Evolutionary conservation across 2,888 invertebrate genomes (phyloP), one percentile per base, ranked within the genome.

Genomic region (Plagiodera versicolora): DNA sequence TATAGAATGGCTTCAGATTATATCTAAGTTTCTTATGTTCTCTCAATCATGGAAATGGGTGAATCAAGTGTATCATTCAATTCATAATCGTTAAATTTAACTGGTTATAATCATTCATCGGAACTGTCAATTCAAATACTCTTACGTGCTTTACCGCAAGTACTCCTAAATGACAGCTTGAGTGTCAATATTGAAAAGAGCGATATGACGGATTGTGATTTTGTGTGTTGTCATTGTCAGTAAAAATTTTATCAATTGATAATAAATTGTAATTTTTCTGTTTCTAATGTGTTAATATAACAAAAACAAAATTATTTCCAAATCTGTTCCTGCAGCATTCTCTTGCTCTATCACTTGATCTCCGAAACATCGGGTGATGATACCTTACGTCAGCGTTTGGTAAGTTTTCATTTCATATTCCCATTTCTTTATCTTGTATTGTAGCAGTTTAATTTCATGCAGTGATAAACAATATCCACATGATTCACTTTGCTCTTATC

Each of bases 331-430:
- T 19, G 44, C 19, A 44, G 16, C n/a, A 44, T 8, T 44, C 1
- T 17, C 20, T 11, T 44, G 9, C 17, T 44, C 10, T 24, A 24
- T 16, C 53, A 39, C 14, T 20, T 52, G 4, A 11, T 39, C 24
- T 28, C 14, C 18, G 44, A 44, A 44, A 16, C 20, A 44, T 67
- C 62, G 65, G 64, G 67, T 61, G 61, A 66, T 67, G 65, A 58
- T 63, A 57, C 60, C 63, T 57, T 67, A 67, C 67, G 67, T 67
- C 67, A 67, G 66, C 63, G 66, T 60, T 67, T 67, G 66, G 67
- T 67, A 49, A 66, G 64, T 60, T 58, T 58, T 52, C 49, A 60
- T 61, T 58, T 59, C 60, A 55, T 58, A 49, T 50, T 24, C 55
- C 56, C 60, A 47, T 30, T 62, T 60, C 50, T 17, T 59, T 47